Percentiles rank a stretch among this genome's conserved stretches.
These are phyloP conservation scores for Gallinago jamesoni DNA, from an alignment of 2,113 vertebrate genomes.

Conservation along the genomic window DNA sequence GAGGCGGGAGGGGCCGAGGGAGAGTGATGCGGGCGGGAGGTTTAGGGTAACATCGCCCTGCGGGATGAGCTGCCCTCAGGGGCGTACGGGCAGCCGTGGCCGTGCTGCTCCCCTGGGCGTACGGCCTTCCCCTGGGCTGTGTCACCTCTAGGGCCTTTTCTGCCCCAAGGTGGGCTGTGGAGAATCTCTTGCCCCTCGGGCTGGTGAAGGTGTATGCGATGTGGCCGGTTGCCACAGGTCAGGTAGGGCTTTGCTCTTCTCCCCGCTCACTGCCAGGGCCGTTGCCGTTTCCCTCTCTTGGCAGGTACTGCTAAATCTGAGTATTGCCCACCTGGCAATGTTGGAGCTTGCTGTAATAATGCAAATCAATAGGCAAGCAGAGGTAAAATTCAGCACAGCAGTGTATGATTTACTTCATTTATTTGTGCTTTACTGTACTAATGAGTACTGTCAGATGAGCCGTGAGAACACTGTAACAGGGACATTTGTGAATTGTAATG, in stretches of 20 bases:
- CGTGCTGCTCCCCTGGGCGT: rapidly evolving
- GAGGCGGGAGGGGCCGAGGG: too few species aligned
- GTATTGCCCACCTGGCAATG: rapidly evolving
- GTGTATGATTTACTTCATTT: neutral
- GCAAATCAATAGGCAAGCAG: neutral
- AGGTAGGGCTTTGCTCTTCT: neutral
- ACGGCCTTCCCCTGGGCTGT: neutral
- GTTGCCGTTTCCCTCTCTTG: too few species aligned
- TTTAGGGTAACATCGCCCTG: too few species aligned
- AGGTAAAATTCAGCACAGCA: rapidly evolving
- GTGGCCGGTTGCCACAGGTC: neutral
- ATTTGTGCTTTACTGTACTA: too few species aligned
- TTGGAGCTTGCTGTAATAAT: neutral
- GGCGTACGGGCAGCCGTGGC: rapidly evolving
- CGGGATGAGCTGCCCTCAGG: neutral
- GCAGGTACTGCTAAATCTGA: too few species aligned
- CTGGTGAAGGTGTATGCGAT: rapidly evolving
- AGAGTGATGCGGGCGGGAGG: too few species aligned
- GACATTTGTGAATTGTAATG: neutral
- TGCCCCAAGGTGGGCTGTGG: rapidly evolving
- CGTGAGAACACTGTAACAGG: neutral
- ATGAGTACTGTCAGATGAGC: neutral
- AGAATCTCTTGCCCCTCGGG: rapidly evolving
- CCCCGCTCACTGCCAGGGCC: neutral
- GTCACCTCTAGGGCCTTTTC: rapidly evolving